Base-by-base conservation (phyloP, 2,888 invertebrate genomes). In the Thereva nobilitata region DNA sequence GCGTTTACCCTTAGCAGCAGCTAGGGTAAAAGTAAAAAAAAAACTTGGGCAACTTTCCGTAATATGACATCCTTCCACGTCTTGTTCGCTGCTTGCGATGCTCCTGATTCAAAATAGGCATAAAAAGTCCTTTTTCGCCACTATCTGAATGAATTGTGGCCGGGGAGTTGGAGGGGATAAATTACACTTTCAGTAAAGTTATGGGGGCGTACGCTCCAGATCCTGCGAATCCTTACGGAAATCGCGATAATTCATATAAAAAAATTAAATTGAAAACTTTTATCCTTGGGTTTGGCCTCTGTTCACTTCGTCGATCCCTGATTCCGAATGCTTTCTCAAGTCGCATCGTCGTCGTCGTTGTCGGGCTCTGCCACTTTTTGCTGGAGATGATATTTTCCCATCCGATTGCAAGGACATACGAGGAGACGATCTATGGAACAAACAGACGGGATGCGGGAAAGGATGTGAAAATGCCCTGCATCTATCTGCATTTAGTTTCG, bases 261-360 rank as follows among this genome's bases (percentile, higher is more conserved):
- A 56, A 56, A 56, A 56, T 56, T 44, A 56, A 56, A 56, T 56
- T 44, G 56, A 44, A 56, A 56, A 56, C 34, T 56, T 56, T 44
- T 34, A 38, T 5, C 44, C 23, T 8, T 37, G 34, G n/a, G n/a
- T 35, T n/a, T 9, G 49, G 12, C 23, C 23, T 2, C 23, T 23
- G 23, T 23, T 23, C 23, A 23, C 23, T 23, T 23, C 23, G 23
- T 23, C 23, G 23, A 23, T 23, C 23, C 23, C 2, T 23, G 23
- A 23, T 23, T 23, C 23, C 23, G 23, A 23, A 23, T 23, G 23
- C n/a, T 23, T 23, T 23, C 23, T 23, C 23, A 23, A 23, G 23
- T 23, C 23, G 23, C 23, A 23, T 23, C 23, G 23, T 23, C 23
- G 23, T 23, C 23, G 23, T 23, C 23, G 23, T 23, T 23, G 23